phyloP scores from a whole-genome alignment of 2,888 invertebrate species.

The Latrodectus elegans region DNA sequence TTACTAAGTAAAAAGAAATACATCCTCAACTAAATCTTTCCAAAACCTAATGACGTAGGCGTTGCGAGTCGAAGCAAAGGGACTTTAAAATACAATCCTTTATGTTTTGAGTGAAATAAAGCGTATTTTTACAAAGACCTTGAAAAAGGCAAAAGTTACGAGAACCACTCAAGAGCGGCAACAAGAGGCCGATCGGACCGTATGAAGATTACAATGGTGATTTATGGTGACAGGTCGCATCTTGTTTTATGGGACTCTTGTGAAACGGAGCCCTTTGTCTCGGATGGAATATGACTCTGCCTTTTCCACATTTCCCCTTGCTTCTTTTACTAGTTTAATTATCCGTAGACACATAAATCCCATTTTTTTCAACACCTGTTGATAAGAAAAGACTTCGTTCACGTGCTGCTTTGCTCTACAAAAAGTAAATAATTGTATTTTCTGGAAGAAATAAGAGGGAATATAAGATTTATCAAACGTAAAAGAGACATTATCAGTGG shows the following conservation, averaged over 20 bases:
- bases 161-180: neutral
- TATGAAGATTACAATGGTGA: neutral
- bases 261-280: slow-evolving; percentile 44
- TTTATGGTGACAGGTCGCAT: neutral
- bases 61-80: neutral
- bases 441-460: too few relatives aligned
- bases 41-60: too few relatives aligned
- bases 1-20: too few relatives aligned
- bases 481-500: too few relatives aligned
- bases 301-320: neutral
- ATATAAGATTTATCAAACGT: too few relatives aligned
- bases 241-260: slow-evolving; percentile 30
- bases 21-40: too few relatives aligned
- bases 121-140: neutral
- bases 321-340: slow-evolving; percentile 15
- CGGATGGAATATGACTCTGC: slow-evolving; percentile 1
- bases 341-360: slow-evolving; percentile 37
- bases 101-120: slow-evolving; percentile 2
- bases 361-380: slow-evolving; percentile 29
- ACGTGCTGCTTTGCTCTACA: too few relatives aligned
- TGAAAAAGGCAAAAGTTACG: neutral
- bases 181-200: neutral
- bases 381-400: slow-evolving; percentile 8
- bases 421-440: too few relatives aligned
- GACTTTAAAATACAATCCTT: slow-evolving; percentile 5